These are phyloP conservation scores for Lepisosteus oculatus DNA, from an alignment of 2,113 vertebrate species.

Conservation along the genomic window DNA sequence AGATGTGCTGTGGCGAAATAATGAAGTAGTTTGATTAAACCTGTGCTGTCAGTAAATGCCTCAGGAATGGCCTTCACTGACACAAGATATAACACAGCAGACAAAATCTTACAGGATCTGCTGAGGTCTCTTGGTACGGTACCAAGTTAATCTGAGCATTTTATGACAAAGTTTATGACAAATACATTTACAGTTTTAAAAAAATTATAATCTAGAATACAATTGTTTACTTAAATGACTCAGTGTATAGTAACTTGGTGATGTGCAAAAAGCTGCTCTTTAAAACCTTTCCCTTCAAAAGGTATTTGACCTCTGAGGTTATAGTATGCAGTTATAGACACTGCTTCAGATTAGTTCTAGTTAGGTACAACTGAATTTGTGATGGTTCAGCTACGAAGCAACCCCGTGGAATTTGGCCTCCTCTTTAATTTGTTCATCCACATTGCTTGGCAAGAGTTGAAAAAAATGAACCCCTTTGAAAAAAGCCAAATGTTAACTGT, in stretches of 20 bases:
- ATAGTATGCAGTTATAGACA: too few species aligned
- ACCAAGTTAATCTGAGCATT: background rate
- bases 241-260: background rate
- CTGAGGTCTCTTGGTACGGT: background rate
- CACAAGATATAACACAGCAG: background rate
- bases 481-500: conserved; percentile 19
- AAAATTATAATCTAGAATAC: background rate
- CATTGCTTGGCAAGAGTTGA: conserved; percentile 16
- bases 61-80: too few species aligned
- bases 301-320: too few species aligned
- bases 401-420: background rate
- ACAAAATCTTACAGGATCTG: background rate
- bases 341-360: too few species aligned
- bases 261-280: background rate
- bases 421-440: background rate
- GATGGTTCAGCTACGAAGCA: background rate
- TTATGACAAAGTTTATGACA: background rate
- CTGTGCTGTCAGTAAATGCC: too few species aligned
- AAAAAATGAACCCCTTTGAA: conserved; percentile 18
- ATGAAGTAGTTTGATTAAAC: too few species aligned
- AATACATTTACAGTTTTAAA: background rate
- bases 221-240: background rate
- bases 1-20: too few species aligned
- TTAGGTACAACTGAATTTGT: too few species aligned
- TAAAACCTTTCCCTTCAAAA: too few species aligned